A percentile compares a stretch with the other conserved stretches of the same genome.
Conservation (phyloP, 2,797 vertebrate genomes). For the Rhodeus uyekii region DNA sequence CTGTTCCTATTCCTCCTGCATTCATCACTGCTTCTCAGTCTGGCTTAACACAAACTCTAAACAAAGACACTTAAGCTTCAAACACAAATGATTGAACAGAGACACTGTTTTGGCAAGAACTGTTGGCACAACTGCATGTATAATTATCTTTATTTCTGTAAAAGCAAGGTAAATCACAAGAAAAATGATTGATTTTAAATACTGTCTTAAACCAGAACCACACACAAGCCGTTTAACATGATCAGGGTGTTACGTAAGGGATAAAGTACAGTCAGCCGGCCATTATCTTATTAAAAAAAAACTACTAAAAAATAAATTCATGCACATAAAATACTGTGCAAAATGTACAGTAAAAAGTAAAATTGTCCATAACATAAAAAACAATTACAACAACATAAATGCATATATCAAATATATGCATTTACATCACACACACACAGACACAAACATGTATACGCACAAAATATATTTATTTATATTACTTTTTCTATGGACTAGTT, state of each 20-base stretch:
- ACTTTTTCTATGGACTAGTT: neutral
- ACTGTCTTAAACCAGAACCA: neutral
- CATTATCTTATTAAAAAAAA: neutral
- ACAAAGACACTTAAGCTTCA: slow-evolving; percentile 7
- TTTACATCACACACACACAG: too few relatives aligned
- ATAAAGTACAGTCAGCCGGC: neutral
- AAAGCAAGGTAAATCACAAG: slow-evolving; percentile 5
- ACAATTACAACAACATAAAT: neutral
- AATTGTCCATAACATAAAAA: neutral
- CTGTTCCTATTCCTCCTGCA: neutral
- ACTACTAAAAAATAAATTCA: neutral
- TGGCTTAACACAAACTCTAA: slow-evolving; percentile 4
- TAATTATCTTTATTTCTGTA: neutral
- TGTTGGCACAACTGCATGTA: neutral
- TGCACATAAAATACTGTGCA: neutral
- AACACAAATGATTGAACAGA: neutral
- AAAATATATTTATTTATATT: too few relatives aligned
- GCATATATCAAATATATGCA: neutral
- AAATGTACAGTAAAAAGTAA: too few relatives aligned
- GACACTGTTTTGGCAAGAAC: slow-evolving; percentile 1
- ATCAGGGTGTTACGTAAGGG: neutral
- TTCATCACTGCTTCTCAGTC: slow-evolving; percentile 20
- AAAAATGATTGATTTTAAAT: neutral
- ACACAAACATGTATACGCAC: too few relatives aligned
- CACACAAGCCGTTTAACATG: neutral